phyloP scores from a whole-genome alignment of 1,140 invertebrate species.

The Drosophila biarmipes region DNA sequence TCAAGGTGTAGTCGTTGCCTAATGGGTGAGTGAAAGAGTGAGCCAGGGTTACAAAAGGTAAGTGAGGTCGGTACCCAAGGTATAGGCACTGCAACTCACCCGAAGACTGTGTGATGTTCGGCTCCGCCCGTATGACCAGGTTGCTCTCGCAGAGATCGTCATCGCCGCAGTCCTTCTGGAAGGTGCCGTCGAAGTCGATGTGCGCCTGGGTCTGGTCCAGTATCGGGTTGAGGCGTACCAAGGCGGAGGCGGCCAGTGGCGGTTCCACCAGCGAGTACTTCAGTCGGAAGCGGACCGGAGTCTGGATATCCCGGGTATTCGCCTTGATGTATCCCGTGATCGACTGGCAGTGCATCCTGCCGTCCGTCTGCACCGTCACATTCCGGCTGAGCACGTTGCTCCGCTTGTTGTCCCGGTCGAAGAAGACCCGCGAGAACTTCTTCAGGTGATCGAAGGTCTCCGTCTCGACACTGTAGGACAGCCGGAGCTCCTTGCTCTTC shows the following conservation, averaged over 20 bases:
- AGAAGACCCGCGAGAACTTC: slow-evolving; percentile 93
- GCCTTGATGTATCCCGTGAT: slow-evolving; percentile 94
- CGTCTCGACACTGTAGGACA: slow-evolving; percentile 93
- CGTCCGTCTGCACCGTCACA: slow-evolving; percentile 86
- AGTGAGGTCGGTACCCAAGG: background rate
- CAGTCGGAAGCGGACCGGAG: slow-evolving; percentile 93
- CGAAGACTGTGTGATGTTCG: slow-evolving; percentile 86
- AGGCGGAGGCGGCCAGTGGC: slow-evolving; percentile 88
- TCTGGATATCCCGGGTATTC: slow-evolving; percentile 93
- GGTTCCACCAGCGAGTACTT: slow-evolving; percentile 92
- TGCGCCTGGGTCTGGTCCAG: slow-evolving; percentile 94
- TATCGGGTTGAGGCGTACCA: slow-evolving; percentile 92
- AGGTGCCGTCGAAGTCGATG: slow-evolving; percentile 92
- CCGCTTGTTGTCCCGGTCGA: slow-evolving; percentile 86
- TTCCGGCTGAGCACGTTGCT: slow-evolving; percentile 87
- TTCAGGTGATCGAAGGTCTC: slow-evolving; percentile 91
- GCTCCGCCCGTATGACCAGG: slow-evolving; percentile 88
- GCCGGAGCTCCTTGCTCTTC: slow-evolving; percentile 85
- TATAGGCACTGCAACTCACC: slow-evolving; percentile 58
- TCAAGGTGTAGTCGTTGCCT: slow-evolving; percentile 86
- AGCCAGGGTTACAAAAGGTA: background rate
- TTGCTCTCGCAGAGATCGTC: slow-evolving; percentile 96
- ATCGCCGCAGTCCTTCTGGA: slow-evolving; percentile 96
- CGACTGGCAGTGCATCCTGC: slow-evolving; percentile 87
- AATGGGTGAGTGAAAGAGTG: background rate